Percentiles rank a stretch among this genome's conserved stretches.
These are phyloP conservation scores for Drosophila seguyi DNA, from an alignment of 1,140 invertebrate species.

Conservation along the genomic window DNA sequence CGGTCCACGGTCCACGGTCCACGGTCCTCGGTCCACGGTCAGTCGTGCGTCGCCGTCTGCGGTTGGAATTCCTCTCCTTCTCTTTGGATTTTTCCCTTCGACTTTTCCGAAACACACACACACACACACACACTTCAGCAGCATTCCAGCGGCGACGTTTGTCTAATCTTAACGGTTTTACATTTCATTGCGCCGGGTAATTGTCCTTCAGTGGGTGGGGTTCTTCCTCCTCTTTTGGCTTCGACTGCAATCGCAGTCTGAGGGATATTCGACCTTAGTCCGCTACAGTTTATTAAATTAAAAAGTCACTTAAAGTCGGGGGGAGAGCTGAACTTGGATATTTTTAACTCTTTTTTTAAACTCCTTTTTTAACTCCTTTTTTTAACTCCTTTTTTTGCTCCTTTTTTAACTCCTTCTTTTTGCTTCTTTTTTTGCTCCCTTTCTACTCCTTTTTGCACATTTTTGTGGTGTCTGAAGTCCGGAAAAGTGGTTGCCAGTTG, in stretches of 20 bases:
- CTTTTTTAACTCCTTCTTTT: background rate
- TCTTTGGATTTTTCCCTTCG: constrained; percentile 7
- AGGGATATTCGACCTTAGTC: constrained; percentile 23
- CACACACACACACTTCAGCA: constrained; percentile 7
- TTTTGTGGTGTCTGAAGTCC: background rate
- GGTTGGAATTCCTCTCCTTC: constrained; percentile 54
- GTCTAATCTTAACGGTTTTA: constrained; percentile 83
- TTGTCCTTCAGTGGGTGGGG: constrained; percentile 39
- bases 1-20: constrained; percentile 18
- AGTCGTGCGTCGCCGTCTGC: constrained; percentile 71
- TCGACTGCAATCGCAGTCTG: background rate
- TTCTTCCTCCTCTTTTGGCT: background rate
- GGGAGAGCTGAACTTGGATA: background rate
- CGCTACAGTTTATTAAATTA: constrained; percentile 71
- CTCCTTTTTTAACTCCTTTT: too few relatives aligned
- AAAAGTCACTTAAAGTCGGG: constrained; percentile 51
- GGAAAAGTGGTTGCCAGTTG: background rate
- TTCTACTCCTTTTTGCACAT: background rate
- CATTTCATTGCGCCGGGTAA: constrained; percentile 77
- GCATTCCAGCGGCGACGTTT: constrained; percentile 55
- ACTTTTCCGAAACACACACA: constrained; percentile 2
- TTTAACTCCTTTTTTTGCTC: background rate
- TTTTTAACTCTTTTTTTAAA: background rate
- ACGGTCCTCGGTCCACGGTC: constrained; percentile 20
- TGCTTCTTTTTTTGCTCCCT: background rate